phyloP scores from a whole-genome alignment of 2,113 vertebrate species.

The Columba livia region DNA sequence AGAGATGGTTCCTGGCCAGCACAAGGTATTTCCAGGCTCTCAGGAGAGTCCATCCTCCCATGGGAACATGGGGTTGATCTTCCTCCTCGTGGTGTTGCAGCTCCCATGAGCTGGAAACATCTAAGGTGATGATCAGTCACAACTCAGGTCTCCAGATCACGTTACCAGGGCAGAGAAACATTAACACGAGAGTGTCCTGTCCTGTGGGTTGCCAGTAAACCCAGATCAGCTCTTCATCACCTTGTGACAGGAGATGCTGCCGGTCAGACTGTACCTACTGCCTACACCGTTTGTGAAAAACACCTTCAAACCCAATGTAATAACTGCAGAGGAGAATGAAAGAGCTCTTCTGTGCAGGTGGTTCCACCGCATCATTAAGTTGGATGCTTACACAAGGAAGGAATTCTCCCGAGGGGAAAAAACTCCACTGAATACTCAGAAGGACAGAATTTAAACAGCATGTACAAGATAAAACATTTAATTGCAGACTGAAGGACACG shows the following conservation, averaged over 20 bases:
- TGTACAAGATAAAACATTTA: not conserved
- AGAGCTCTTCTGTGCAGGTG: not conserved
- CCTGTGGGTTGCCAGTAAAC: not conserved
- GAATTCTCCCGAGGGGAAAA: not conserved
- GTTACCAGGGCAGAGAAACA: fast-evolving
- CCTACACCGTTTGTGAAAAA: not conserved
- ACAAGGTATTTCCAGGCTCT: not conserved
- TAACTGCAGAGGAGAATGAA: not conserved
- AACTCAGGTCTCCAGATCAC: not conserved
- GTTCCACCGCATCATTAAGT: not conserved
- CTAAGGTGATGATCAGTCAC: not conserved
- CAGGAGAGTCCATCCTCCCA: not conserved
- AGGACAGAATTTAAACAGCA: slow-evolving; percentile 15
- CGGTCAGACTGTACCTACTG: not conserved
- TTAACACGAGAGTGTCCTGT: not conserved
- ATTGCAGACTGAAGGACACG: not conserved
- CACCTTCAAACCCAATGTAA: not conserved
- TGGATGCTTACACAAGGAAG: not conserved
- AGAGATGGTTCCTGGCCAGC: not conserved
- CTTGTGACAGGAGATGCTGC: not conserved
- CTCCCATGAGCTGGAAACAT: not conserved
- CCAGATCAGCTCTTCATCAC: not conserved
- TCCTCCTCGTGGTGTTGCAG: not conserved
- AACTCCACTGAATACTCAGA: not conserved
- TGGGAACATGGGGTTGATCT: fast-evolving